Base-by-base conservation (phyloP, 2,113 vertebrate genomes). In the Spilogale gracilis region DNA sequence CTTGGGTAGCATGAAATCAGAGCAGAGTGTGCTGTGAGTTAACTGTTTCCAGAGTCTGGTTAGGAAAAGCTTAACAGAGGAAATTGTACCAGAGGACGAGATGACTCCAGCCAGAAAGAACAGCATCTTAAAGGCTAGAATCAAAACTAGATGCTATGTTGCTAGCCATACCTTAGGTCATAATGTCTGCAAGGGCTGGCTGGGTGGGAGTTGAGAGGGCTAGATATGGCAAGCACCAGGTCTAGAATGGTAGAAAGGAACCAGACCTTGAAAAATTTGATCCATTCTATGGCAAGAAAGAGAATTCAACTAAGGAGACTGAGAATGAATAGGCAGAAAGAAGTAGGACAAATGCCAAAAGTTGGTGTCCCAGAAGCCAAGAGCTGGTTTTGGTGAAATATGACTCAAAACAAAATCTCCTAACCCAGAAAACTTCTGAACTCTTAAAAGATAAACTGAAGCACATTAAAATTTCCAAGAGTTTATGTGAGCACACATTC, bases 11-110 rank as follows among this genome's bases (percentile, higher is more conserved):
- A 11, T 89, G 87, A 56, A 79, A 85, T 91, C 80, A 61, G 21
- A 88, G n/a, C 32, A 83, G 56, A 83, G 27, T 78, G 25, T 85
- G 58, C 60, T 32, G 14, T 71, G 32, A 85, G 79, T 76, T 25
- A 63, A 43, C 38, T 73, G 14, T 87, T 81, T 58, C 2, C 2
- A 83, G 63, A 82, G 67, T 52, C 54, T 90, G 4, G 25, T 83
- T 32, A 23, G 43, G 67, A 94, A 95, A 95, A 54, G 13, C n/a
- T 76, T 80, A n/a, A 80, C 56, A 96, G 45, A 88, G 13, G 23
- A 32, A 10, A 25, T 91, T 18, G 20, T 56, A 20, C 2, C 23
- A 76, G 38, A 94, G 45, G 38, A 83, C 13, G 3, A 74, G 67
- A 27, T 56, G 16, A 89, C 1, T 81, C 18, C 20, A 90, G 25